Conservation (phyloP, 2,888 invertebrate species). For the Morpho helenor region DNA sequence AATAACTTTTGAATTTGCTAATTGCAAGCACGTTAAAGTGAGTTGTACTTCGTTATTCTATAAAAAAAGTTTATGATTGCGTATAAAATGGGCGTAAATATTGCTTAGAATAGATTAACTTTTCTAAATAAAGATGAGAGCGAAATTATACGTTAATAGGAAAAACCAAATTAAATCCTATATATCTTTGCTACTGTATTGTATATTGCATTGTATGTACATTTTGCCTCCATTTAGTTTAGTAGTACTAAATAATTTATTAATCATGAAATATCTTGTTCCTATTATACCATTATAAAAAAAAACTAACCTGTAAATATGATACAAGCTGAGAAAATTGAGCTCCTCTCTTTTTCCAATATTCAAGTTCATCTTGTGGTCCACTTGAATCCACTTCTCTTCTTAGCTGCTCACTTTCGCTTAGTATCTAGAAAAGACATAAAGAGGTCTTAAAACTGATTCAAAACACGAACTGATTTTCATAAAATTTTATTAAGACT, state of each 20-base stretch:
- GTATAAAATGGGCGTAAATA: background rate
- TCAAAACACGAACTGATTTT: too few species aligned
- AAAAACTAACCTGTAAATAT: constrained; percentile 80
- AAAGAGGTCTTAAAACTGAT: too few species aligned
- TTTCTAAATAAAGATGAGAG: too few species aligned
- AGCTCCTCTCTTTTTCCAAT: constrained; percentile 97
- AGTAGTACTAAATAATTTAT: too few species aligned
- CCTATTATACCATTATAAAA: too few species aligned
- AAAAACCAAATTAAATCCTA: too few species aligned
- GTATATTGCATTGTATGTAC: too few species aligned
- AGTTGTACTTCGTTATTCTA: constrained; percentile 87
- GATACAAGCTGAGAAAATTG: constrained; percentile 93
- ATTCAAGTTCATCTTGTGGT: constrained; percentile 96
- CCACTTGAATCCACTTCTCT: constrained; percentile 95
- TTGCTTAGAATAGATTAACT: background rate
- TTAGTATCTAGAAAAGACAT: constrained; percentile 78
- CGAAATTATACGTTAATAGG: too few species aligned
- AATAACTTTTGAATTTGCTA: constrained; percentile 88
- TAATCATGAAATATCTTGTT: too few species aligned
- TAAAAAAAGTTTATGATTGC: constrained; percentile 11
- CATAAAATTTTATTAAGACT: too few species aligned
- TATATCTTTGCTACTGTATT: too few species aligned
- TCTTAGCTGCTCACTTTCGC: constrained; percentile 94
- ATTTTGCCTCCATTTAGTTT: too few species aligned
- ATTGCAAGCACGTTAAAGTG: constrained; percentile 86